Conservation (phyloP, 2,888 invertebrate species). For the Oligia fasciuncula region DNA sequence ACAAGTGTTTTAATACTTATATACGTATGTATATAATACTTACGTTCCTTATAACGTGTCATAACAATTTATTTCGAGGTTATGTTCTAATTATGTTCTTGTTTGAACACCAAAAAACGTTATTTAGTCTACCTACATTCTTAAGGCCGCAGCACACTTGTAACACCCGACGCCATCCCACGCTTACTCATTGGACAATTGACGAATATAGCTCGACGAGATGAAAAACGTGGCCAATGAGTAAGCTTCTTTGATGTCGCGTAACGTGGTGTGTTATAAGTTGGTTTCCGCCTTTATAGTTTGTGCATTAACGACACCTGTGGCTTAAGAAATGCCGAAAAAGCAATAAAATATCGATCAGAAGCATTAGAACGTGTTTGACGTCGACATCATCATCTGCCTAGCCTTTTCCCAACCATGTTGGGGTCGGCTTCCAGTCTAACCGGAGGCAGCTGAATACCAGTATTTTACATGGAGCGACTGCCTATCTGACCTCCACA, state of each 20-base stretch:
- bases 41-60: constrained; percentile 34
- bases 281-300: background rate
- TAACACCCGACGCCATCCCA: too few relatives aligned
- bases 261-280: too few relatives aligned
- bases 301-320: background rate
- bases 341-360: background rate
- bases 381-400: background rate
- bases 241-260: too few relatives aligned
- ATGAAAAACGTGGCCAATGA: too few relatives aligned
- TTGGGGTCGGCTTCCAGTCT: too few relatives aligned
- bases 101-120: constrained; percentile 44
- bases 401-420: too few relatives aligned
- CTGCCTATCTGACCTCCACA: too few relatives aligned
- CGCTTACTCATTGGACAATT: too few relatives aligned
- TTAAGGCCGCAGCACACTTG: background rate
- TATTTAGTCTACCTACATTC: constrained; percentile 47
- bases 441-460: too few relatives aligned
- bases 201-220: too few relatives aligned
- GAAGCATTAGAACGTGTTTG: constrained; percentile 15
- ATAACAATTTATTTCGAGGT: constrained; percentile 63
- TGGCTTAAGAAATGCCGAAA: constrained; percentile 1
- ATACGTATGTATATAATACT: constrained; percentile 7
- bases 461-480: too few relatives aligned
- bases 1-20: constrained; percentile 22
- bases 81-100: constrained; percentile 51